Conservation (phyloP, 2,888 invertebrate genomes). For the Chrysina gloriosa region DNA sequence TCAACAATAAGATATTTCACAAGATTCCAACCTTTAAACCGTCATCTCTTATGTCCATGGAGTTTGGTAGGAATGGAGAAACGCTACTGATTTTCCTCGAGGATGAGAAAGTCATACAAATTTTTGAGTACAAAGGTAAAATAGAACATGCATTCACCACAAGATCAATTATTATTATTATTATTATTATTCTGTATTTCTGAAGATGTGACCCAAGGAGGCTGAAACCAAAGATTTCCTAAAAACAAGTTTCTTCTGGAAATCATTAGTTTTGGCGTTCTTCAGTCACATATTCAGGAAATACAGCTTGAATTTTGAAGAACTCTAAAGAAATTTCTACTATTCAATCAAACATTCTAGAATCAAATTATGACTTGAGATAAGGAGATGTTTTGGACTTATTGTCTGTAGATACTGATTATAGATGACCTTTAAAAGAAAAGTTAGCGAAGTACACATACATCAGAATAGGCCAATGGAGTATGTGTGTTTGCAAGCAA, state of each 20-base stretch:
- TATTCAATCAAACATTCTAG: too few species aligned
- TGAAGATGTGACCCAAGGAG: too few species aligned
- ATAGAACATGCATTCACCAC: background rate
- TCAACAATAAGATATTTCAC: slow-evolving; percentile 66
- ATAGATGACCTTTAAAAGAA: too few species aligned
- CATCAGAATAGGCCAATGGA: too few species aligned
- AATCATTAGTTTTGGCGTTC: background rate
- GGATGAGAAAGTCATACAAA: slow-evolving; percentile 58
- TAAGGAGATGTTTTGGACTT: too few species aligned
- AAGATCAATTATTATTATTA: background rate
- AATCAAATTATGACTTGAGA: too few species aligned
- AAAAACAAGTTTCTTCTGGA: background rate
- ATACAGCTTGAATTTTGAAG: too few species aligned
- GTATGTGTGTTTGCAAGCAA: too few species aligned
- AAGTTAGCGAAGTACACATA: too few species aligned
- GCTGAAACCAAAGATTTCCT: background rate
- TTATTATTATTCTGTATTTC: background rate
- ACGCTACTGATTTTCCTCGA: slow-evolving; percentile 68
- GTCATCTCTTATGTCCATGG: slow-evolving; percentile 63
- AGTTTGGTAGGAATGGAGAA: slow-evolving; percentile 63
- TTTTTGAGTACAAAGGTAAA: slow-evolving; percentile 67
- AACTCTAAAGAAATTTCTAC: too few species aligned
- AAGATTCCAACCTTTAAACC: slow-evolving; percentile 67
- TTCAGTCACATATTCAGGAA: too few species aligned
- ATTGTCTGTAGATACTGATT: too few species aligned